phyloP scores from a whole-genome alignment of 2,797 vertebrate species.

The Astyanax mexicanus region DNA sequence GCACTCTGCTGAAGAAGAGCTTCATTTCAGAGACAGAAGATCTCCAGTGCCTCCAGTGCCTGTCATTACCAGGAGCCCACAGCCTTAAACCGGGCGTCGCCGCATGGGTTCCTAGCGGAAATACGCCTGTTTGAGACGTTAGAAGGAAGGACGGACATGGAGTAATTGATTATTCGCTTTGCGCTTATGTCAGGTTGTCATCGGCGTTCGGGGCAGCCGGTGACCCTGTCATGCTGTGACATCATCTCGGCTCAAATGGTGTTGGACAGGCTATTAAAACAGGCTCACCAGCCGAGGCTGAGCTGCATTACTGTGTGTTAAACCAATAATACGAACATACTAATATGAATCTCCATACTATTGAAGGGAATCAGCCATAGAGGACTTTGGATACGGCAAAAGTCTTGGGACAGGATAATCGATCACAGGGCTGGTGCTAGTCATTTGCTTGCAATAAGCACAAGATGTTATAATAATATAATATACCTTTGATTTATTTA shows the following conservation, averaged over 20 bases:
- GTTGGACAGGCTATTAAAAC: not conserved
- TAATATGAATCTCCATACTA: too few species aligned
- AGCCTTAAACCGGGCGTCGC: not conserved
- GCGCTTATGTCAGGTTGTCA: not conserved
- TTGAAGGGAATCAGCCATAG: too few species aligned
- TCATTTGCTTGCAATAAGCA: too few species aligned
- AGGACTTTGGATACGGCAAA: too few species aligned
- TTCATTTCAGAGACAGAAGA: not conserved
- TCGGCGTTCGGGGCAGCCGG: not conserved
- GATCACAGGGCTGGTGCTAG: too few species aligned
- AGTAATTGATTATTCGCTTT: not conserved
- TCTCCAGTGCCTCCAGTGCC: not conserved
- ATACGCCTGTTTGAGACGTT: not conserved
- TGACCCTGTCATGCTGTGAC: not conserved
- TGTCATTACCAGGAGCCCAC: not conserved
- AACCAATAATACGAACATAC: not conserved
- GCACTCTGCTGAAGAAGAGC: not conserved
- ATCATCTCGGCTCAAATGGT: not conserved
- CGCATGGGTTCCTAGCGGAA: not conserved
- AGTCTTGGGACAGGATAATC: too few species aligned
- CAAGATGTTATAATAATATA: too few species aligned
- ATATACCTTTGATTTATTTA: too few species aligned
- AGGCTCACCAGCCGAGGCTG: not conserved
- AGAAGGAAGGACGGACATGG: not conserved
- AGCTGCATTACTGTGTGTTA: not conserved